These are phyloP conservation scores for Dendronephthya gigantea DNA, from an alignment of 64 coral and sea anemone genomes.

Conservation along the genomic window DNA sequence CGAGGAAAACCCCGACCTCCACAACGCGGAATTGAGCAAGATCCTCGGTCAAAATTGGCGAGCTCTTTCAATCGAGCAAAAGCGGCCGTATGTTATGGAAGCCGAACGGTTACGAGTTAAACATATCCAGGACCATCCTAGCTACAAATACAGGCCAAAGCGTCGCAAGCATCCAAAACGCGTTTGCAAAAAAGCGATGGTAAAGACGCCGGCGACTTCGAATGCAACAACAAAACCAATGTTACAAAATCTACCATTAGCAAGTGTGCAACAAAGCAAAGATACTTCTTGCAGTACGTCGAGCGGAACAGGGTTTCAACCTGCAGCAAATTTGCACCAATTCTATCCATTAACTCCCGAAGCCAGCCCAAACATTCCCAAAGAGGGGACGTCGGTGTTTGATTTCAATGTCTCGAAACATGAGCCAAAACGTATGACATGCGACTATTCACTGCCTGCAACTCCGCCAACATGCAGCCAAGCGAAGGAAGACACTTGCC, in stretches of 20 bases:
- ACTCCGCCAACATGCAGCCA: neutral
- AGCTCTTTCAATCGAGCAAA: slow-evolving; percentile 57
- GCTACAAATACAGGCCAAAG: slow-evolving; percentile 79
- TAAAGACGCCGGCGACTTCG: neutral
- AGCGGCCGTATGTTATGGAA: slow-evolving; percentile 77
- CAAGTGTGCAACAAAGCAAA: neutral
- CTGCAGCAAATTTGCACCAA: neutral
- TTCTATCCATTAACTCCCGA: slow-evolving; percentile 6
- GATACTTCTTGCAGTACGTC: neutral
- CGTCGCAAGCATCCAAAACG: slow-evolving; percentile 84
- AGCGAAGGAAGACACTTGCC: neutral
- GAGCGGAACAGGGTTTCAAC: neutral
- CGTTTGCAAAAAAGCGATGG: slow-evolving; percentile 55
- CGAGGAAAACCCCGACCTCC: slow-evolving; percentile 92
- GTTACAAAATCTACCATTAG: neutral
- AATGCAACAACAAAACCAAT: neutral
- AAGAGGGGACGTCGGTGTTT: neutral
- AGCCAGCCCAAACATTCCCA: neutral
- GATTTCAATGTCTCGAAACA: neutral
- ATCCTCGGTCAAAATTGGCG: slow-evolving; percentile 86
- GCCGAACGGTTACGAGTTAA: slow-evolving; percentile 81
- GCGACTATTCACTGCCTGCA: neutral
- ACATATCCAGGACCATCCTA: slow-evolving; percentile 91
- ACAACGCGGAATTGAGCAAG: slow-evolving; percentile 96
- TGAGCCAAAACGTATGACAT: neutral